Evolutionary conservation across 1,140 invertebrate genomes (phyloP).

Genomic region (Teleopsis dalmanni): DNA sequence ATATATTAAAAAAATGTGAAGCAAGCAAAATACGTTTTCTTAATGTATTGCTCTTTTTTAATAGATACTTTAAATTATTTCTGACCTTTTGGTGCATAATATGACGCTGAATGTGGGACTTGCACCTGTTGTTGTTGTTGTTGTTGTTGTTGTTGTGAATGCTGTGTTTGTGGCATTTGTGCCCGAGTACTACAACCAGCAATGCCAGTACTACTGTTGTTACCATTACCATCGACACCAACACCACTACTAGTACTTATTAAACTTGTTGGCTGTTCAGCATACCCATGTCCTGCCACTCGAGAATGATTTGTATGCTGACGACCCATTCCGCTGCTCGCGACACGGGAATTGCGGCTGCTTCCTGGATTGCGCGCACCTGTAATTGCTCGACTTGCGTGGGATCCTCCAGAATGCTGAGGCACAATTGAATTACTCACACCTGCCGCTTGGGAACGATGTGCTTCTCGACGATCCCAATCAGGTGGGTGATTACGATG

Average conservation of each 20-base stretch:
- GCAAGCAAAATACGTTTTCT: background rate
- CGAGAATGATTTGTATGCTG: conserved; percentile 11
- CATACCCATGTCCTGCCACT: conserved; percentile 38
- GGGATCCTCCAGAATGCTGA: conserved; percentile 6
- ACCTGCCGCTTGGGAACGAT: conserved; percentile 25
- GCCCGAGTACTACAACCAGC: conserved; percentile 30
- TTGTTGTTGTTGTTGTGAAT: conserved; percentile 27
- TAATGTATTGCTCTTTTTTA: background rate
- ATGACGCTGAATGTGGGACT: conserved; percentile 32
- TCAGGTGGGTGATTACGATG: conserved; percentile 28
- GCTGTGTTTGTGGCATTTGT: conserved; percentile 33
- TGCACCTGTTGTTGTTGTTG: conserved; percentile 47
- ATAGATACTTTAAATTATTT: background rate
- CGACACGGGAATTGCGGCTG: conserved; percentile 6
- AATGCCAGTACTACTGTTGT: conserved; percentile 16
- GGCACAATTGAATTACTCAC: conserved; percentile 22
- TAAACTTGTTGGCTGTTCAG: conserved; percentile 11
- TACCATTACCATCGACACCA: conserved; percentile 5
- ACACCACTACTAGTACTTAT: conserved; percentile 5
- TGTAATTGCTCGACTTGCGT: conserved; percentile 11
- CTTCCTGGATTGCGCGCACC: conserved; percentile 46
- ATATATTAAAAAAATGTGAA: background rate
- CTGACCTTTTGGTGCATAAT: conserved; percentile 67
- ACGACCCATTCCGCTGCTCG: conserved; percentile 6
- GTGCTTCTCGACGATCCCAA: conserved; percentile 36